Evolutionary conservation across 2,797 vertebrate genomes (phyloP), one percentile per base, ranked within the genome.

Genomic region (Macroramphosus scolopax): DNA sequence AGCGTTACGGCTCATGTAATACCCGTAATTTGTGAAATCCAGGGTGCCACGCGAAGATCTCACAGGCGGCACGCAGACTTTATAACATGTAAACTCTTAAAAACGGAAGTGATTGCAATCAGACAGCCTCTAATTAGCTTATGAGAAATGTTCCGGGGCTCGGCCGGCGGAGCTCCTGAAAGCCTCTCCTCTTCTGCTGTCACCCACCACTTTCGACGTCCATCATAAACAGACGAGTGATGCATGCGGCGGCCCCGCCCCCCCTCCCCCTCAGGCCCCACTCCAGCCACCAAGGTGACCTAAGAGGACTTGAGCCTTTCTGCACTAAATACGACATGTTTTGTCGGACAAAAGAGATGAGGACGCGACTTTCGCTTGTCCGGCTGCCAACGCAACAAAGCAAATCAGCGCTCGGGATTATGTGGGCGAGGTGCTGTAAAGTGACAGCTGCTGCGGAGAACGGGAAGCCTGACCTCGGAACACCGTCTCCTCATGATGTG

Each of bases 101-200:
- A 6, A 76, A 74, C 51, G 34, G 68, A 76, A 82, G 72, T 85
- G 80, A 89, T 88, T 89, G 82, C 83, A 87, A 83, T 87, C 82
- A 86, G 66, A 62, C 54, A 8, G 74, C 62, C 47, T 58, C 52
- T 75, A 84, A 82, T 76, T 74, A 84, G 70, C 75, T 80, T 75
- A 84, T 87, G 81, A 79, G 65, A 37, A 63, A 77, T 38, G 59
- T 67, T 81, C 56, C 17, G 29, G 40, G 51, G 35, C 52, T n/a
- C n/a, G n/a, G n/a, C n/a, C n/a, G n/a, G n/a, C n/a, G n/a, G n/a
- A 61, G 60, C 58, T 11, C 42, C 46, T 44, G 35, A 59, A 66
- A 72, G 55, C 61, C 65, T 68, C 63, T 59, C 33, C 60, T 55
- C 26, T 30, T 25, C 46, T 39, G 46, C 63, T 50, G 45, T 45